Evolutionary conservation across 2,113 vertebrate species (phyloP), one percentile per base, ranked within the genome.

Genomic region (Xenopus laevis): DNA sequence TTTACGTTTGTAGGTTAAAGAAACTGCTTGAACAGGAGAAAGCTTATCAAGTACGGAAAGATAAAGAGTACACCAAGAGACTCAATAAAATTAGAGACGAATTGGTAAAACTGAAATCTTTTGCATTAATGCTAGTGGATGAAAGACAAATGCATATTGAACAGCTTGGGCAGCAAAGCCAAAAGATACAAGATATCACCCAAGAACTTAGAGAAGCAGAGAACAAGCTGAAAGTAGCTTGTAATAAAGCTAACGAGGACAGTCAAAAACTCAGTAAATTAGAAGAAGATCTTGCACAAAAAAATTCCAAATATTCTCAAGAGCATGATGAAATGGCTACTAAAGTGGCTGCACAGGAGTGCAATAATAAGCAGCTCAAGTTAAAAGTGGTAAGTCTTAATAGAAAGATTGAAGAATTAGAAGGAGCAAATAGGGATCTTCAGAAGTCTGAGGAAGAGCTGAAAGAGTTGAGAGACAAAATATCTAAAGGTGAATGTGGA

Each of bases 51-150:
- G 90, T 90, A 2, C 91, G 90, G 21, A 95, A 96, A 76, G 96
- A 98, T 75, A 95, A 95, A 74, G 95, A 98, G 55, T 92, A 98
- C 69, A 87, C 86, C 72, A 91, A 89, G 80, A 85, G 90, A 55
- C 87, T 98, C 71, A 93, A 88, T 80, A 97, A 94, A 83, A 83
- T 98, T 68, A 82, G 90, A 81, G 95, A 93, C 13, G 96, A 98
- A 82, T 85, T 98, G 71, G 92, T 94, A 4, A 95, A 96, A 82
- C 93, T 98, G 15, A 96, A 96, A 84, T 97, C 96, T 52, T 98
- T 98, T 78, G 92, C 96, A 77, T 94, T 98, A 83, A 96, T 97
- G 95, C 86, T 99, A 85, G 95, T 98, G 79, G 97, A 99, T 67
- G 96, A 99, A 81, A 91, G 95, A 79, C 96, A 98, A 86, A 92